These are phyloP conservation scores for Zenarchopterus dispar DNA, from an alignment of 2,797 vertebrate species.

Conservation along the genomic window DNA sequence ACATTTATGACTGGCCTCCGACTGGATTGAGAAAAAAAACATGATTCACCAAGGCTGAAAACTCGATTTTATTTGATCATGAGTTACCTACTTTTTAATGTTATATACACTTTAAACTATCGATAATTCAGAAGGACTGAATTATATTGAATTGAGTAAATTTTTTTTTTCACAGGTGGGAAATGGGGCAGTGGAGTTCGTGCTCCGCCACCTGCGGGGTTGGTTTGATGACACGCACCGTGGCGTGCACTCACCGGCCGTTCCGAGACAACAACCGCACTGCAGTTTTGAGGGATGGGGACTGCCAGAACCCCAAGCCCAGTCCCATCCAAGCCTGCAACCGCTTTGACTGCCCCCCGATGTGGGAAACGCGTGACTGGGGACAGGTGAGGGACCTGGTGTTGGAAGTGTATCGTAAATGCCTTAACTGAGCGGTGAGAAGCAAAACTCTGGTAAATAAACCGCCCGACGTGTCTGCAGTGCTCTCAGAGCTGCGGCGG, in stretches of 20 bases:
- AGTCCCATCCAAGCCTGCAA: conserved; percentile 91
- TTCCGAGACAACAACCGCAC: conserved; percentile 86
- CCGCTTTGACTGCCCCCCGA: conserved; percentile 92
- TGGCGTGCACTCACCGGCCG: conserved; percentile 86
- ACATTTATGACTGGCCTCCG: conserved; percentile 22
- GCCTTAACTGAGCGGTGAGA: background rate
- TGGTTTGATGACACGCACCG: conserved; percentile 90
- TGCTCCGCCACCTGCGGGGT: conserved; percentile 95
- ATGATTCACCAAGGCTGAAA: conserved; percentile 24
- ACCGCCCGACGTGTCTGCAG: conserved; percentile 68
- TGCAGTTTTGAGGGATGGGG: conserved; percentile 81
- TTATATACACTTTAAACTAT: too few relatives aligned
- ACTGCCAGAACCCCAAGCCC: conserved; percentile 89
- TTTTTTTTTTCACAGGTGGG: conserved; percentile 87
- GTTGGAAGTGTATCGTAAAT: background rate
- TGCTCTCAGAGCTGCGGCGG: conserved; percentile 91
- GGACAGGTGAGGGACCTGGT: conserved; percentile 81
- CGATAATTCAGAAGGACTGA: too few relatives aligned
- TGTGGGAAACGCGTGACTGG: conserved; percentile 90
- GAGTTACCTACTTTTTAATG: too few relatives aligned
- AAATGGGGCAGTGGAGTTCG: conserved; percentile 89
- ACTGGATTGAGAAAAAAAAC: conserved; percentile 37
- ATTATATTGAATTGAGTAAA: too few relatives aligned
- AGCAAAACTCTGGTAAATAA: conserved; percentile 1
- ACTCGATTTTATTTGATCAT: conserved; percentile 5